Evolutionary conservation across 2,113 vertebrate species (phyloP).

Genomic region (Cygnus buccinator): DNA sequence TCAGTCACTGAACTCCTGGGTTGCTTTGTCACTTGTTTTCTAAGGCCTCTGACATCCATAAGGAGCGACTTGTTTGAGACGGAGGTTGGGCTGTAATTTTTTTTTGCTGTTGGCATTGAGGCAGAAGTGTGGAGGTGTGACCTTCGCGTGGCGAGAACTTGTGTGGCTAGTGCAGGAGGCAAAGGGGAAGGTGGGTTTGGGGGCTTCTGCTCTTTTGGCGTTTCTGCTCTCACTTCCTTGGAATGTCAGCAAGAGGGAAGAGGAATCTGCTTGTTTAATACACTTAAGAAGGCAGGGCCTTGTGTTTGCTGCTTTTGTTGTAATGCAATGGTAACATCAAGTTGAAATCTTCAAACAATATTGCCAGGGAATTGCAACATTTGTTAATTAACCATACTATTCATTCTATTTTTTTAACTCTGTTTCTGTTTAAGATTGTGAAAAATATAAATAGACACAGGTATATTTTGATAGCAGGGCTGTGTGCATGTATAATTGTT

Average conservation of each 20-base stretch:
- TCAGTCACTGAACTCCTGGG: fast-evolving
- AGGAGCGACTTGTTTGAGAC: not conserved
- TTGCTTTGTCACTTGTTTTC: not conserved
- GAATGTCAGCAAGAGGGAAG: not conserved
- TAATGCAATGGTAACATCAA: not conserved
- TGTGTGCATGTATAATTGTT: not conserved
- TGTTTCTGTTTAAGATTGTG: not conserved
- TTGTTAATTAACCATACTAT: not conserved
- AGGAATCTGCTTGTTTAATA: not conserved
- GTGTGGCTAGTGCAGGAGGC: not conserved
- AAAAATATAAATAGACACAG: not conserved
- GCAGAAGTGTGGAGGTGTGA: not conserved
- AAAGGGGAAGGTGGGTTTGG: not conserved
- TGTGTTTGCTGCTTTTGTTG: not conserved
- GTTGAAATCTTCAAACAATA: fast-evolving
- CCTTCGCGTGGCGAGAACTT: not conserved
- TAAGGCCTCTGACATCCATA: not conserved
- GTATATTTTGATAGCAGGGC: not conserved
- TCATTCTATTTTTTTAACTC: not conserved
- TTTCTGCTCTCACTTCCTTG: not conserved
- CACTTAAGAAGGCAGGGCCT: not conserved
- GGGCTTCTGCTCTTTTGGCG: not conserved
- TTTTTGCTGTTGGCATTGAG: not conserved
- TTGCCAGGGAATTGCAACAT: not conserved
- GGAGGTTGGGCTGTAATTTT: fast-evolving